These are phyloP conservation scores for Zosterops lateralis DNA, from an alignment of 2,113 vertebrate genomes.

Conservation along the genomic window DNA sequence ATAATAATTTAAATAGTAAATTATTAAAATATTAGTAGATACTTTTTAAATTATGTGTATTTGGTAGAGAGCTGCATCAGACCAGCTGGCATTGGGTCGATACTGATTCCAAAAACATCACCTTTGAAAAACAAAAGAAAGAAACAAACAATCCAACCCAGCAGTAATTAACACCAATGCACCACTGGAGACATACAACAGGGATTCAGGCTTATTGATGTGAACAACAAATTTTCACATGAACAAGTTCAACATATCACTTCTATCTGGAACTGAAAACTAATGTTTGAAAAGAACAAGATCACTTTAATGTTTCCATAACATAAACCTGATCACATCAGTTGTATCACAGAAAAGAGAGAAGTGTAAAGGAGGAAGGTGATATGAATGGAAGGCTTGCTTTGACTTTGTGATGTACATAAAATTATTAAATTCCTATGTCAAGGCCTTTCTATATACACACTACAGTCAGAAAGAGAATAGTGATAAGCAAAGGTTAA, in stretches of 20 bases:
- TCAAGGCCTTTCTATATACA: background rate
- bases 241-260: background rate
- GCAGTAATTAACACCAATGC: background rate
- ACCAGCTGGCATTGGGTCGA: background rate
- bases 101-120: background rate
- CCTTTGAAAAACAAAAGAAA: background rate
- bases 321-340: background rate
- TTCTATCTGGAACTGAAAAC: background rate
- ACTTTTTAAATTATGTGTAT: background rate
- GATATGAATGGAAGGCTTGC: background rate
- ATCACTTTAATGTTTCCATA: background rate
- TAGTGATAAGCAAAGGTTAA: background rate
- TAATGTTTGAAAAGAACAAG: background rate
- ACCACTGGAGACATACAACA: background rate
- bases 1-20: background rate
- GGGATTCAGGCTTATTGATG: background rate
- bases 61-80: background rate
- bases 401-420: background rate
- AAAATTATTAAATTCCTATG: background rate
- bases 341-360: background rate
- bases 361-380: background rate
- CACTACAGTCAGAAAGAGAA: background rate
- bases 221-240: background rate
- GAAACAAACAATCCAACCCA: background rate
- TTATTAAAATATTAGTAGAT: background rate